Evolutionary conservation across 2,888 invertebrate genomes (phyloP).

Genomic region (Cantharis nigra): DNA sequence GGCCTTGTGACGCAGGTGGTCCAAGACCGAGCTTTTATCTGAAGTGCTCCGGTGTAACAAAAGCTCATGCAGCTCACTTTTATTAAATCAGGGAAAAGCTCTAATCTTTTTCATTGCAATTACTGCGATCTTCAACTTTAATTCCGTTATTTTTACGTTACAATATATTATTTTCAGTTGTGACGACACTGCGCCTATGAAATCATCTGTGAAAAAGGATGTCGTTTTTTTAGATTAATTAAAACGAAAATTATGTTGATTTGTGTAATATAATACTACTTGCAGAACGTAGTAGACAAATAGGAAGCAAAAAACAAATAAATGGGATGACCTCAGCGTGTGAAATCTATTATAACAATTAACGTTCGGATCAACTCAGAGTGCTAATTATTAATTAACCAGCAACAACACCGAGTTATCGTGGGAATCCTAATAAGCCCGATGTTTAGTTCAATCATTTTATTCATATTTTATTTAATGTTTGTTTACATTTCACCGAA

Average conservation of each 20-base stretch:
- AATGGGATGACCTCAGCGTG: constrained; percentile 40
- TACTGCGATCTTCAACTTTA: constrained; percentile 18
- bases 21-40: constrained; percentile 47
- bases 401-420: constrained; percentile 37
- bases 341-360: constrained; percentile 41
- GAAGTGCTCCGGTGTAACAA: constrained; percentile 40
- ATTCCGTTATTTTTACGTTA: constrained; percentile 15
- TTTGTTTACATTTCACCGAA: background rate
- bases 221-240: constrained; percentile 23
- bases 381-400: constrained; percentile 43
- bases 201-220: constrained; percentile 28
- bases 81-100: constrained; percentile 48
- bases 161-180: constrained; percentile 7
- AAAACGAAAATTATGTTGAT: constrained; percentile 29
- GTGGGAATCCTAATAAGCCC: constrained; percentile 32
- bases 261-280: constrained; percentile 25
- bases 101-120: constrained; percentile 45
- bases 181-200: constrained; percentile 20
- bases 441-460: background rate
- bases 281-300: constrained; percentile 22
- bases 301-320: constrained; percentile 39
- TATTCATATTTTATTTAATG: background rate
- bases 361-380: constrained; percentile 39
- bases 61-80: constrained; percentile 42
- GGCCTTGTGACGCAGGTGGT: constrained; percentile 46